Base-by-base conservation (phyloP, 1,140 invertebrate species). In the Drosophila miranda region DNA sequence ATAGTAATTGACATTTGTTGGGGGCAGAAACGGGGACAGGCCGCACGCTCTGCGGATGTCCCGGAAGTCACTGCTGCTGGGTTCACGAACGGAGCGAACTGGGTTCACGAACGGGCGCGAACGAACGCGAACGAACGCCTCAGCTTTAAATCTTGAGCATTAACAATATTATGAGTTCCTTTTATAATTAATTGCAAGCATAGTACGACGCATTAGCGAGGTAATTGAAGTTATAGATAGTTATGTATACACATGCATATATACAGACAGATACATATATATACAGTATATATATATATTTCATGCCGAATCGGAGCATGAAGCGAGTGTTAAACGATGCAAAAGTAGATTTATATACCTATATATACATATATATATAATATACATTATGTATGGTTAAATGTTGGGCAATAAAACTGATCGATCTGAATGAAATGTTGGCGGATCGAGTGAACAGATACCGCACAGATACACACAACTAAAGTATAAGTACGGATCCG, bases 61-160 rank as follows among this genome's bases (percentile, higher is more conserved):
- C 34, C 11, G 34, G 34, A 1, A 38, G 3, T 3, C 11, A 13
- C 30, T 34, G 30, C 11, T 38, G 34, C 11, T 5, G 34, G 34
- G 30, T 11, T 34, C 30, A 30, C 28, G 28, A 30, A 8, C 7
- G 28, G 6, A 30, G 28, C 28, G 6, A 30, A 30, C 16, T 16
- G 16, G 16, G 16, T 16, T 16, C 16, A 16, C 16, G 16, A 16
- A 19, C 19, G 19, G 2, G 19, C 19, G 19, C 19, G 2, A 19
- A 2, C 19, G 1, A 19, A 19, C 19, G 28, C 28, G 6, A 30
- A 30, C 30, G 26, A 56, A 68, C 70, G 79, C 78, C 80, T 84
- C 67, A 77, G 81, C 81, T 81, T 82, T 86, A 71, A 88, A 78
- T 87, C 83, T 88, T 88, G 80, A 76, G 75, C 83, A 87, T 87